Conservation (phyloP, 2,888 invertebrate genomes). For the Meteorus colon region DNA sequence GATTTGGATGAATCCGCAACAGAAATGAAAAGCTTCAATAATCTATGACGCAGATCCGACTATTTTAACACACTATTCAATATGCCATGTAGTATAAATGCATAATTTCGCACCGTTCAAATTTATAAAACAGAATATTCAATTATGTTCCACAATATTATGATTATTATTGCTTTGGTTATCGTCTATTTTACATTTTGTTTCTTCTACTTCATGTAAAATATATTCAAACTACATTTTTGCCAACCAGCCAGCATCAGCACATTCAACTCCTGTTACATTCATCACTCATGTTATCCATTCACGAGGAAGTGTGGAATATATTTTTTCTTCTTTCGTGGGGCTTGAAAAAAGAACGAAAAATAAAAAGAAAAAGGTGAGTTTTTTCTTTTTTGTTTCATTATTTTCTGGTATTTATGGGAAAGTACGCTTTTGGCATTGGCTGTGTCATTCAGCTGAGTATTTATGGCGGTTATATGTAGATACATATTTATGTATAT, state of each 20-base stretch:
- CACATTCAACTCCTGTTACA: neutral
- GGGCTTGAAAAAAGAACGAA: neutral
- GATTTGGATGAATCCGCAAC: no score
- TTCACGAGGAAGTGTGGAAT: neutral
- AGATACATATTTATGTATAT: neutral
- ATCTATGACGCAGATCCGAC: conserved; percentile 42
- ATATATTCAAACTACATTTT: neutral
- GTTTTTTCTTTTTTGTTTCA: neutral
- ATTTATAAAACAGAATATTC: conserved; percentile 11
- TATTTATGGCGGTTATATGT: conserved; percentile 15
- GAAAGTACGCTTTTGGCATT: neutral
- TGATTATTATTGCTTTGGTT: conserved; percentile 3
- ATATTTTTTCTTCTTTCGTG: no score
- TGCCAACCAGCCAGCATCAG: neutral
- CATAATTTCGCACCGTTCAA: conserved; percentile 57
- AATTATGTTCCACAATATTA: neutral
- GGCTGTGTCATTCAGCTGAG: conserved; percentile 27
- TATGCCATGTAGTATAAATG: conserved; percentile 65
- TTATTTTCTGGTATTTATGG: conserved; percentile 6
- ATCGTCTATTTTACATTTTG: neutral
- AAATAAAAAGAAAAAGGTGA: neutral
- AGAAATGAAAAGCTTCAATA: neutral
- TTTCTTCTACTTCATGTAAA: neutral
- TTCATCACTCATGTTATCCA: conserved; percentile 3
- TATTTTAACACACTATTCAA: conserved; percentile 60